These are phyloP conservation scores for Calliopsis andreniformis DNA, from an alignment of 1,140 invertebrate species.

Conservation along the genomic window DNA sequence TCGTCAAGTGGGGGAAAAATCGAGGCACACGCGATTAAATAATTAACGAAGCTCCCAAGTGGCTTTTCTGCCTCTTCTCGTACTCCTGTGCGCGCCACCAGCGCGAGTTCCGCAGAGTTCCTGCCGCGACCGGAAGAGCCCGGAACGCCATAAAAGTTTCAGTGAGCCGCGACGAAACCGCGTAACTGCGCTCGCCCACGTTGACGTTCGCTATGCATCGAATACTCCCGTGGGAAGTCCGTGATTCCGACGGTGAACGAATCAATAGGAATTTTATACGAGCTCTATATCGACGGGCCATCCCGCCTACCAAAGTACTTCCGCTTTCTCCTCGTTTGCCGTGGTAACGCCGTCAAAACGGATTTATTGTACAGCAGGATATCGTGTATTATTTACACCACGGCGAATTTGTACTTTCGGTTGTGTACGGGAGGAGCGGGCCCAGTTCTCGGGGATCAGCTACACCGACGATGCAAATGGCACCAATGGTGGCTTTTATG, in stretches of 20 bases:
- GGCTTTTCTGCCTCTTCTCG: background rate
- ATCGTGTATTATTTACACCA: background rate
- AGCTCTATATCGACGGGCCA: background rate
- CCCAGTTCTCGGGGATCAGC: no score
- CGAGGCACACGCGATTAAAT: slow-evolving; percentile 39
- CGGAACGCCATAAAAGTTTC: slow-evolving; percentile 37
- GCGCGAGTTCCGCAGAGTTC: background rate
- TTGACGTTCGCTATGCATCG: slow-evolving; percentile 14
- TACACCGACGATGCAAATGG: no score
- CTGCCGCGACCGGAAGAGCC: slow-evolving; percentile 14
- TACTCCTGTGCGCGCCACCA: background rate
- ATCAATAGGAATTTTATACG: slow-evolving; percentile 27
- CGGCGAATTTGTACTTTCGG: slow-evolving; percentile 2
- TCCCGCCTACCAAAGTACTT: background rate
- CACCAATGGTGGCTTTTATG: no score
- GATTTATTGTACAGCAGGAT: background rate
- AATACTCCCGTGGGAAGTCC: background rate
- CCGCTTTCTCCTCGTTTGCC: background rate
- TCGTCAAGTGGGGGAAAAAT: background rate
- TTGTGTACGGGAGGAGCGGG: no score
- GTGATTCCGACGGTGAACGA: background rate
- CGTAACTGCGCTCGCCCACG: background rate
- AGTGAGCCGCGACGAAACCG: slow-evolving; percentile 32
- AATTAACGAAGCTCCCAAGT: slow-evolving; percentile 31
- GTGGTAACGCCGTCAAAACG: background rate